phyloP scores from a whole-genome alignment of 1,140 invertebrate genomes.

The Drosophila sproati region DNA sequence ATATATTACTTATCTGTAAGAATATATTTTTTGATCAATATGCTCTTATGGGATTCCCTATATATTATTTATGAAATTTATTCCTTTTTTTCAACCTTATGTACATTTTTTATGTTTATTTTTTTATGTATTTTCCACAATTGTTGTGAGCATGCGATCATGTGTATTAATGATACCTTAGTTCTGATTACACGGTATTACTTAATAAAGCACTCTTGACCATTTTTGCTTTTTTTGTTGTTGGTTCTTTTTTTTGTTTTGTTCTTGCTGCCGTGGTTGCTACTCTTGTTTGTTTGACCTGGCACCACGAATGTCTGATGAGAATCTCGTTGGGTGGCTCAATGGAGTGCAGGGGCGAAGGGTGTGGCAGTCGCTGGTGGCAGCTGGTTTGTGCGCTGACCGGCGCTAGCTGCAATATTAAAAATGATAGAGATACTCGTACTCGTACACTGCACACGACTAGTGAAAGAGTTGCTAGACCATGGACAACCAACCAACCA shows the following conservation, averaged over 20 bases:
- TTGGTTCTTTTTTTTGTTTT: slow-evolving; percentile 6
- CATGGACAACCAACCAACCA: slow-evolving; percentile 23
- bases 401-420: slow-evolving; percentile 53
- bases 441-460: not conserved
- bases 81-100: too few species aligned
- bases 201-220: too few species aligned
- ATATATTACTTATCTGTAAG: too few species aligned
- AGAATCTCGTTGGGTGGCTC: slow-evolving; percentile 26
- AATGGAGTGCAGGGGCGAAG: slow-evolving; percentile 1
- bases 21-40: too few species aligned
- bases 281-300: slow-evolving; percentile 7
- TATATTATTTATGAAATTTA: too few species aligned
- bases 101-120: too few species aligned
- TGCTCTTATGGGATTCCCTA: too few species aligned
- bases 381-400: slow-evolving; percentile 1
- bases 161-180: too few species aligned
- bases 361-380: slow-evolving; percentile 1
- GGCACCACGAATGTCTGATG: not conserved
- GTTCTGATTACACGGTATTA: too few species aligned
- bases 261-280: slow-evolving; percentile 20
- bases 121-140: too few species aligned
- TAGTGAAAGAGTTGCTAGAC: slow-evolving; percentile 41
- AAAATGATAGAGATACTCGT: slow-evolving; percentile 49
- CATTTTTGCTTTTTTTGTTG: slow-evolving; percentile 27
- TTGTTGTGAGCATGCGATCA: too few species aligned